Percentiles rank a stretch among this genome's conserved stretches.
Evolutionary conservation across 1,140 invertebrate species (phyloP).

Genomic region (Drosophila leontia): DNA sequence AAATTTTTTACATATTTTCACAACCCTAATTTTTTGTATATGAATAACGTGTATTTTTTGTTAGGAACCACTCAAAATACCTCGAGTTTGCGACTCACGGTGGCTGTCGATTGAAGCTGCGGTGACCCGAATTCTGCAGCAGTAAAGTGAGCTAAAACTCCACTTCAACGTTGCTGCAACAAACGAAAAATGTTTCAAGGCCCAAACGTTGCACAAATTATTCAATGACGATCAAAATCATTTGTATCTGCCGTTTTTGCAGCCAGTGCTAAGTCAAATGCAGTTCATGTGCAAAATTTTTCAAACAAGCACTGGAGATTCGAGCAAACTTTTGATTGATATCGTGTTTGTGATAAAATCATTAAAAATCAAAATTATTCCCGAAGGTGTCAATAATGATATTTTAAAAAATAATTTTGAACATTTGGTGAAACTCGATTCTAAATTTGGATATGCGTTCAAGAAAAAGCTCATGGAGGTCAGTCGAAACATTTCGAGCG

Average conservation of each 20-base stretch:
- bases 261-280: constrained; percentile 26
- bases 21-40: too few relatives aligned
- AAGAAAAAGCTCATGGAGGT: too few relatives aligned
- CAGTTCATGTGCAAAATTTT: constrained; percentile 24
- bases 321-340: constrained; percentile 24
- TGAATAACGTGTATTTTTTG: too few relatives aligned
- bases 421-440: not conserved
- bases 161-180: not conserved
- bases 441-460: too few relatives aligned
- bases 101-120: not conserved
- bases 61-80: not conserved
- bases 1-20: too few relatives aligned
- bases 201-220: constrained; percentile 16
- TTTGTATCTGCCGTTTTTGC: constrained; percentile 18
- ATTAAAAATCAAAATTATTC: constrained; percentile 20
- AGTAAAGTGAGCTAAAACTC: not conserved
- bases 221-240: not conserved
- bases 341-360: constrained; percentile 20
- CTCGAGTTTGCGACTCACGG: not conserved
- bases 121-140: not conserved
- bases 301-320: constrained; percentile 24
- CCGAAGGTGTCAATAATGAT: constrained; percentile 2
- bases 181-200: constrained; percentile 1
- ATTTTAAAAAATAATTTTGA: constrained; percentile 8
- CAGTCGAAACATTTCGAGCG: too few relatives aligned